Conservation (phyloP, 2,888 invertebrate genomes). For the Agrenia bidenticulata region DNA sequence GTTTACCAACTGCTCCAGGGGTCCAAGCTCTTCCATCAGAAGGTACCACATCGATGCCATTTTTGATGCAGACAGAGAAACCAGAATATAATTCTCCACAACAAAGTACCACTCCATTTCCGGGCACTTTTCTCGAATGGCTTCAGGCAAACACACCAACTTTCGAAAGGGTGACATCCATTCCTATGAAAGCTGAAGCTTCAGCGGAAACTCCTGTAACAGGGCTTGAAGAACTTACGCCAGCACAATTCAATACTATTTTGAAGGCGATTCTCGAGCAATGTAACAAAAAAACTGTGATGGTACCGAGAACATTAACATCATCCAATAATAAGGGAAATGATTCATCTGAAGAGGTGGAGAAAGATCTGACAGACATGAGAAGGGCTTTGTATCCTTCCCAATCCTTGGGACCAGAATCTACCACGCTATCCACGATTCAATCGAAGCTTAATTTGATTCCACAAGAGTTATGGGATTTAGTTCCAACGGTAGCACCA, state of each 20-base stretch:
- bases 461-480: constrained; percentile 35
- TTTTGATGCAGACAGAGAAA: too few species aligned
- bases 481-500: constrained; percentile 37
- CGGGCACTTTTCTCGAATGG: too few species aligned
- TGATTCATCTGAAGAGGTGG: not conserved
- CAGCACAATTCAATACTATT: constrained; percentile 15
- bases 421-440: constrained; percentile 14
- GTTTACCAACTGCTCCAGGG: too few species aligned
- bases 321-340: not conserved
- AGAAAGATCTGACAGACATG: not conserved
- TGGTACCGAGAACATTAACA: not conserved
- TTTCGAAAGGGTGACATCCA: constrained; percentile 2
- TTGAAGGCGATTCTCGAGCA: constrained; percentile 22
- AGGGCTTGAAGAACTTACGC: constrained; percentile 13
- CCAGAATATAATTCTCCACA: too few species aligned
- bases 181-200: not conserved
- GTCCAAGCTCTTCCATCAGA: too few species aligned
- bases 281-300: constrained; percentile 5
- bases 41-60: too few species aligned
- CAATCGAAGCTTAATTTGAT: constrained; percentile 16
- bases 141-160: too few species aligned
- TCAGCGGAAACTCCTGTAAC: not conserved
- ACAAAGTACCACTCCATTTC: too few species aligned
- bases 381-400: constrained; percentile 25
- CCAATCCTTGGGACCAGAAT: constrained; percentile 10